These are phyloP conservation scores for Carterocephalus palaemon DNA, from an alignment of 2,888 invertebrate genomes.

Conservation along the genomic window DNA sequence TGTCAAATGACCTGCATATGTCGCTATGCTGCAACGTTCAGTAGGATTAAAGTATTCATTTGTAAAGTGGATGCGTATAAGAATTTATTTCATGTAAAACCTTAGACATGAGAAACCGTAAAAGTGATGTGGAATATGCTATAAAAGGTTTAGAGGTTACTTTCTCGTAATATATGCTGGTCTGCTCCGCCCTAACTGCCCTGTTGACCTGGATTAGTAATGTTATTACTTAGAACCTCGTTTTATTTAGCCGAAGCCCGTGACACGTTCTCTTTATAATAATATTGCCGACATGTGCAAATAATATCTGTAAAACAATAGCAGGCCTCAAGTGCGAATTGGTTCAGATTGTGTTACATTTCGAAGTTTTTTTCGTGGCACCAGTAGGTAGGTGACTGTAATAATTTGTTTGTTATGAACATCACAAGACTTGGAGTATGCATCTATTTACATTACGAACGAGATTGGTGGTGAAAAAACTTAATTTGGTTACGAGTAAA, in stretches of 20 bases:
- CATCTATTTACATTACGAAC: no score
- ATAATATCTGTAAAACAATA: conserved; percentile 22
- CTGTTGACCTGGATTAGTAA: conserved; percentile 22
- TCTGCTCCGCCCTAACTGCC: not conserved
- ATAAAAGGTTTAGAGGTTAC: conserved; percentile 8
- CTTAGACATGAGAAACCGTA: no score
- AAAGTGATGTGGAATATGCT: not conserved
- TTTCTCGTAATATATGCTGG: conserved; percentile 3
- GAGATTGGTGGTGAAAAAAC: no score
- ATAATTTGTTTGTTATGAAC: not conserved
- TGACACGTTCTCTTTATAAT: conserved; percentile 10
- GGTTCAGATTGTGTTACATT: conserved; percentile 5
- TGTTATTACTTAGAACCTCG: conserved; percentile 20
- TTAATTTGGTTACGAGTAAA: no score
- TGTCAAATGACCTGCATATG: conserved; percentile 1
- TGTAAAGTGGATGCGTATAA: not conserved
- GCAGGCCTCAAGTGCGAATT: conserved; percentile 17
- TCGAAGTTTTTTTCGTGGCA: conserved; percentile 10
- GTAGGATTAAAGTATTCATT: no score
- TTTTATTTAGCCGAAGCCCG: conserved; percentile 21
- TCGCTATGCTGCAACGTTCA: no score
- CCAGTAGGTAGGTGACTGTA: no score
- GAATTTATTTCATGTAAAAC: not conserved
- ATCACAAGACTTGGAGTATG: no score
- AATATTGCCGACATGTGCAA: conserved; percentile 13